phyloP scores from a whole-genome alignment of 2,113 vertebrate species.

The Talpa occidentalis region DNA sequence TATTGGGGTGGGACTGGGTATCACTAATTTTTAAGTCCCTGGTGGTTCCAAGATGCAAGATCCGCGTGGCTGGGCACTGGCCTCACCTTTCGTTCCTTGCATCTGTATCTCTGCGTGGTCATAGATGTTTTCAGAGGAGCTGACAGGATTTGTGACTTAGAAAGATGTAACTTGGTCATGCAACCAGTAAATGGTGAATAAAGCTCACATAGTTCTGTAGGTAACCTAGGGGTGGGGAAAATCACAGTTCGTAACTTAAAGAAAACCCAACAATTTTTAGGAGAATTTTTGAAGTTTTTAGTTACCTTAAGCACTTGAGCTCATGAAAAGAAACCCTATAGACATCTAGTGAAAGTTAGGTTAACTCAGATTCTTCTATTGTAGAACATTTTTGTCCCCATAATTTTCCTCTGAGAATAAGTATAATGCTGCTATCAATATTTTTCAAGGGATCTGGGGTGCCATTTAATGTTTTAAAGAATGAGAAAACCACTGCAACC shows the following conservation, averaged over 20 bases:
- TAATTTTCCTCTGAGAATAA: conserved; percentile 22
- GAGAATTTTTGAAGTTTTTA: background rate
- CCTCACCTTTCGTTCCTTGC: background rate
- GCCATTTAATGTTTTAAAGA: background rate
- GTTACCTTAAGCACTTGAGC: background rate
- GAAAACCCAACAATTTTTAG: background rate
- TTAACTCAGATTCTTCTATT: background rate
- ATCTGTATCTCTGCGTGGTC: background rate
- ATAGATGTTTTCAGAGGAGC: background rate
- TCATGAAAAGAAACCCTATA: background rate
- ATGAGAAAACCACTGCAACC: background rate
- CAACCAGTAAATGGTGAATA: background rate
- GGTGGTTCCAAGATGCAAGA: background rate
- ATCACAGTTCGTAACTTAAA: background rate
- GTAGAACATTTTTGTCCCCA: background rate
- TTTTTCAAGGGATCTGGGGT: background rate
- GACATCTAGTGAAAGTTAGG: background rate
- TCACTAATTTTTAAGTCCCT: background rate
- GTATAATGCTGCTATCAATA: background rate
- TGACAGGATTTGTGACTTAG: background rate
- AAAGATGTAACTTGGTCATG: background rate
- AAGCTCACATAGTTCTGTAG: background rate
- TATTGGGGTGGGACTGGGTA: background rate
- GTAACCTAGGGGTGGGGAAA: background rate
- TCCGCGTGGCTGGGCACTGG: background rate